These are phyloP conservation scores for Bovichtus variegatus DNA, from an alignment of 2,797 vertebrate genomes.

Conservation along the genomic window DNA sequence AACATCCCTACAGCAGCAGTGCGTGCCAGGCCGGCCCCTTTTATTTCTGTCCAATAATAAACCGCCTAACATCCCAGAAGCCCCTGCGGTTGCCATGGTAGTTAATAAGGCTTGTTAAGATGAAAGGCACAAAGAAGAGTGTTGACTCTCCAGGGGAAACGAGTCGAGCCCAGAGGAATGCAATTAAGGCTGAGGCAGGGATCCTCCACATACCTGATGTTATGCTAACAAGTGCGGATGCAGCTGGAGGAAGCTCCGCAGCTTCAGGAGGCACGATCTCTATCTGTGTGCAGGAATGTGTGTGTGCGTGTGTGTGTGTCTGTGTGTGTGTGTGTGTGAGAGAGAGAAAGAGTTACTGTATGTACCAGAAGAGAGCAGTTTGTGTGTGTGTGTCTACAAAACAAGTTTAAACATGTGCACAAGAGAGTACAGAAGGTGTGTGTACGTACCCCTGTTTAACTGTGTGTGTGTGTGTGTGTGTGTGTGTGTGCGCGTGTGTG, in stretches of 20 bases:
- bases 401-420: no score
- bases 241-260: not conserved
- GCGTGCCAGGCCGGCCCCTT: conserved; percentile 20
- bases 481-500: conserved; percentile 12
- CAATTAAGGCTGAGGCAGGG: conserved; percentile 60
- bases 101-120: conserved; percentile 68
- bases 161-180: conserved; percentile 52
- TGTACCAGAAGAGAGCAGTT: no score
- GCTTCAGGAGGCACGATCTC: not conserved
- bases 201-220: conserved; percentile 53
- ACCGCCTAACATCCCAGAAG: conserved; percentile 34
- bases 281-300: conserved; percentile 8
- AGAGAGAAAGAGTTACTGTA: no score
- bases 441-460: no score
- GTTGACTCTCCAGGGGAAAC: conserved; percentile 63
- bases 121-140: conserved; percentile 59
- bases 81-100: conserved; percentile 61
- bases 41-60: conserved; percentile 55
- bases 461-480: not conserved
- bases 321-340: not conserved
- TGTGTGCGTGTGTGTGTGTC: not conserved
- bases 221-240: conserved; percentile 36
- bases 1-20: conserved; percentile 28
- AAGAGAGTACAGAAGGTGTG: no score
- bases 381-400: not conserved